Base-by-base conservation (phyloP, 1,140 invertebrate genomes). In the Polypedilum vanderplanki region DNA sequence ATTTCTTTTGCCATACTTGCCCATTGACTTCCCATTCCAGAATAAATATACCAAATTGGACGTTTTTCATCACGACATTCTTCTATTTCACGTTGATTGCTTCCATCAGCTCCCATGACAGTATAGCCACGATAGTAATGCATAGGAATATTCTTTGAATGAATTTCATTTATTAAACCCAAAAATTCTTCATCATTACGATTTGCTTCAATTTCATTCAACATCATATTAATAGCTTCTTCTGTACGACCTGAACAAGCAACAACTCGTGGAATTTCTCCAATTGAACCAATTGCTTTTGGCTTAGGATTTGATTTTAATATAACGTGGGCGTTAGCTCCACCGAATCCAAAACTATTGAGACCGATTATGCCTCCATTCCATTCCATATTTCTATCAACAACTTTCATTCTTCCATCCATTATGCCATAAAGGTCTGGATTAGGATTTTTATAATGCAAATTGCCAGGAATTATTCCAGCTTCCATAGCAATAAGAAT, bases 21-120 rank as follows among this genome's bases (percentile, higher is more conserved):
- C 96, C 96, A 99, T 84, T 99, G 97, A 46, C 91, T 90, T 10
- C 97, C 97, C 96, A 98, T 98, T 41, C 97, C 97, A 73, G 95
- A 93, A 83, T 97, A 99, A 46, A 98, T 86, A 82, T 89, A 98
- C 93, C 95, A 98, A 24, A 98, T 83, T 0, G 95, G 95, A 33
- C 93, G 87, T 77, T 87, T 88, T 41, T 90, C 88, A 46, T 80
- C 81, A 12, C 80, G 76, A n/a, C 77, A 78, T 22, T 84, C 79
- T 4, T 76, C 41, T 1, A 85, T 78, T 70, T 87, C 85, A 3
- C 83, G 79, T 15, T 80, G 78, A 17, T 78, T 74, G 0, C 76
- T 77, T 7, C 79, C 80, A 33, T 81, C 80, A 74, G 77, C 85
- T 74, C 87, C 88, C 0, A 95, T 80, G 73, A 97, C 83, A 15